These are phyloP conservation scores for Muntiacus reevesi DNA, from an alignment of 2,113 vertebrate species.

Conservation along the genomic window DNA sequence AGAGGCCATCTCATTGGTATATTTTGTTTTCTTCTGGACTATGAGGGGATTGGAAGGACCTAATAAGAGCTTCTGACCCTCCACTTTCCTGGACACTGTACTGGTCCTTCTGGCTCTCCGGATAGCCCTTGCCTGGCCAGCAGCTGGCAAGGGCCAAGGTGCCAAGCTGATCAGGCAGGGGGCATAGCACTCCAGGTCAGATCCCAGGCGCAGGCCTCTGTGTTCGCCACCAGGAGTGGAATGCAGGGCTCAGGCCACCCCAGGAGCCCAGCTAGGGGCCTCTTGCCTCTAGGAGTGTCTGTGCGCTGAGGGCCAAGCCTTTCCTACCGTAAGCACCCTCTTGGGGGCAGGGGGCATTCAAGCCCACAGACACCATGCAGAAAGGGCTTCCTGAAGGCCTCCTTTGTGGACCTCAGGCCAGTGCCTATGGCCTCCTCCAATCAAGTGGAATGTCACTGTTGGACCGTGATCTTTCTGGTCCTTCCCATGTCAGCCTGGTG, in stretches of 20 bases:
- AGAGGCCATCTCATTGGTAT: not conserved
- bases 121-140: not conserved
- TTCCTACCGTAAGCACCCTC: too few species aligned
- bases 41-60: not conserved
- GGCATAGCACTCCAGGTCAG: not conserved
- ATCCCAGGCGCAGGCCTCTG: not conserved
- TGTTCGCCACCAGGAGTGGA: too few species aligned
- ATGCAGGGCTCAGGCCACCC: not conserved
- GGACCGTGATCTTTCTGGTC: not conserved
- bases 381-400: too few species aligned
- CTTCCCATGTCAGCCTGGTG: fast-evolving
- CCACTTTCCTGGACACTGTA: not conserved
- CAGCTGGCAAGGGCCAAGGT: not conserved
- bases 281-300: not conserved
- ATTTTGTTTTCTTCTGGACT: not conserved
- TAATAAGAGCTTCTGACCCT: not conserved
- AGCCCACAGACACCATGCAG: not conserved
- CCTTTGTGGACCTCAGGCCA: not conserved
- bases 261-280: not conserved
- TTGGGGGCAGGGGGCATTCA: not conserved
- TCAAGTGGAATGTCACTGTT: fast-evolving
- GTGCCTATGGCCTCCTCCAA: too few species aligned
- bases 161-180: too few species aligned
- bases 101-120: not conserved
- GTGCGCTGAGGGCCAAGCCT: not conserved